These are phyloP conservation scores for Semnornis frantzii DNA, from an alignment of 2,113 vertebrate genomes.

Conservation along the genomic window DNA sequence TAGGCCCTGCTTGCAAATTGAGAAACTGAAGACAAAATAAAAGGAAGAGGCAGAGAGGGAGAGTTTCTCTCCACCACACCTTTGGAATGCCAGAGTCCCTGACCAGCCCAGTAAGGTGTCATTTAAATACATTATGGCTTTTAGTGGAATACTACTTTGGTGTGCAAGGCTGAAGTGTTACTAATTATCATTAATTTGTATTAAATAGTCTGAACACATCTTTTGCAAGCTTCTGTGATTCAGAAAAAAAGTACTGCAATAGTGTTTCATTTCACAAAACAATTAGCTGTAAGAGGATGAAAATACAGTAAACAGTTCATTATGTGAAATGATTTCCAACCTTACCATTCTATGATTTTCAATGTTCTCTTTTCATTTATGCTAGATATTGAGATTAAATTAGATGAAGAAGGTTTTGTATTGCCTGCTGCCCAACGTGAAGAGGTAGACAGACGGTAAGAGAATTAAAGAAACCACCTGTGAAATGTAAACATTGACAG, in stretches of 20 bases:
- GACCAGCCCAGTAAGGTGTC: neutral
- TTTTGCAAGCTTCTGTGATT: neutral
- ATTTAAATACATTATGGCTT: neutral
- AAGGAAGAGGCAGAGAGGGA: no score
- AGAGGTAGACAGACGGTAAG: constrained; percentile 84
- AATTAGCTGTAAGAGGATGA: neutral
- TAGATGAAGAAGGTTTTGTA: constrained; percentile 89
- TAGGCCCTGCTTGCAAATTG: neutral
- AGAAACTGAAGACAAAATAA: neutral
- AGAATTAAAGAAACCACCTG: neutral
- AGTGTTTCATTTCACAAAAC: neutral
- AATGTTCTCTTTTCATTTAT: constrained; percentile 21
- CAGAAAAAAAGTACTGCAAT: neutral
- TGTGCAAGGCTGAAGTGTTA: neutral
- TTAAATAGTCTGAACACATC: neutral
- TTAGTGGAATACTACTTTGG: neutral
- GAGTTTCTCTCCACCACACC: neutral
- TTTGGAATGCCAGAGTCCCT: neutral
- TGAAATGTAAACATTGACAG: neutral
- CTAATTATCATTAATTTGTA: neutral
- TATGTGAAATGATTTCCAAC: neutral
- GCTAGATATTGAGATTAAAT: constrained; percentile 92
- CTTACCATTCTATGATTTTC: no score
- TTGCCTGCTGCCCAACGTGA: constrained; percentile 78
- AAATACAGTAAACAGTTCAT: neutral